A percentile compares a stretch with the other conserved stretches of the same genome.
Conservation (phyloP, 2,888 invertebrate species). For the Eristalinus sepulchralis region DNA sequence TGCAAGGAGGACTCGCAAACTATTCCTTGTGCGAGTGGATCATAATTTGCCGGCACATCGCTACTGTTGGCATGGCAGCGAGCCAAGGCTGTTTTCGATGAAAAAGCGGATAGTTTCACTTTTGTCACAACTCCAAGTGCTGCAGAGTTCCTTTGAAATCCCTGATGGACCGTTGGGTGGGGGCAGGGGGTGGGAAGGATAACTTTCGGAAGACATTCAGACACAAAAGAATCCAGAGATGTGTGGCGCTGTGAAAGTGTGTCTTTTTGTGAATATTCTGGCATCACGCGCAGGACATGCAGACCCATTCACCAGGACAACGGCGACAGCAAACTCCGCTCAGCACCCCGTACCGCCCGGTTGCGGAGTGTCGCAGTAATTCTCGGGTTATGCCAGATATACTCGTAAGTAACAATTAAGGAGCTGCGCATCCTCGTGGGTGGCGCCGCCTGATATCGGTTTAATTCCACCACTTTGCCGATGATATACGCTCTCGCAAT, state of each 20-base stretch:
- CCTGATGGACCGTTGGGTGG: constrained; percentile 36
- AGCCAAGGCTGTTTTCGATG: constrained; percentile 48
- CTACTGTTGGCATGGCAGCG: constrained; percentile 33
- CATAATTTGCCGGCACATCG: constrained; percentile 51
- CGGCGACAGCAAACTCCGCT: neutral
- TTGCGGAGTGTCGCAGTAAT: constrained; percentile 4
- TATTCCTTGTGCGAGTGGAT: constrained; percentile 33
- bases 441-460: neutral
- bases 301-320: constrained; percentile 22
- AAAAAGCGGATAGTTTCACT: constrained; percentile 28
- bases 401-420: constrained; percentile 57
- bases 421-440: constrained; percentile 22
- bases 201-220: constrained; percentile 48
- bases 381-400: constrained; percentile 9
- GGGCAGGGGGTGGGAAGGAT: too few species aligned
- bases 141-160: constrained; percentile 28
- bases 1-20: constrained; percentile 18
- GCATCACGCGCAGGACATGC: constrained; percentile 36
- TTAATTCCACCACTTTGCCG: constrained; percentile 16
- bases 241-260: neutral
- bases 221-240: constrained; percentile 44
- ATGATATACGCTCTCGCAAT: constrained; percentile 37
- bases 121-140: constrained; percentile 60
- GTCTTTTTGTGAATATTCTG: constrained; percentile 32
- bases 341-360: constrained; percentile 2